phyloP scores from a whole-genome alignment of 1,140 invertebrate species.

The Cyclina sinensis region DNA sequence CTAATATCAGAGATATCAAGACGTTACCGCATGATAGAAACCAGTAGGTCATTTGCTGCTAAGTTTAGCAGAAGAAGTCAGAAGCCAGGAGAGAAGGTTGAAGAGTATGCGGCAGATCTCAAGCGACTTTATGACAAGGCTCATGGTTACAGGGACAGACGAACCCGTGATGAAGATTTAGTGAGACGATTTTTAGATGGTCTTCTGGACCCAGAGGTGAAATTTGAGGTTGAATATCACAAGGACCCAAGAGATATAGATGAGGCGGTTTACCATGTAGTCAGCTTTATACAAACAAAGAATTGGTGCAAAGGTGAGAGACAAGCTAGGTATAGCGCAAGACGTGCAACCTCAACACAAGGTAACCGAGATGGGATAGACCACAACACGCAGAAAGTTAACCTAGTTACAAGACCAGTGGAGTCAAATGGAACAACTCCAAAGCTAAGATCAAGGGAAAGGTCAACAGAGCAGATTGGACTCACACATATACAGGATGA shows the following conservation, averaged over 20 bases:
- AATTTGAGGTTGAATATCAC: constrained; percentile 42
- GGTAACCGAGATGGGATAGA: not conserved
- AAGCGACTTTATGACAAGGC: constrained; percentile 50
- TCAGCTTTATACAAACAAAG: constrained; percentile 6
- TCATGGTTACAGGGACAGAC: constrained; percentile 15
- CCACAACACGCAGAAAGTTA: not conserved
- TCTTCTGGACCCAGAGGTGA: not conserved
- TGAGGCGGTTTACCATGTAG: constrained; percentile 50
- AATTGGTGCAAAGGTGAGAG: not conserved
- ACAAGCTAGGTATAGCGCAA: not conserved
- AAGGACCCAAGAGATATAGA: constrained; percentile 26
- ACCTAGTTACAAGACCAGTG: not conserved
- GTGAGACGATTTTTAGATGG: constrained; percentile 42
- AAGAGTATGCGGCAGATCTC: constrained; percentile 39
- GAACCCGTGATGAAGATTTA: constrained; percentile 17
- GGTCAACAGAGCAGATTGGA: not conserved
- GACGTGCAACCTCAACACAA: no score
- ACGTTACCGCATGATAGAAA: constrained; percentile 23
- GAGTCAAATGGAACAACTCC: no score
- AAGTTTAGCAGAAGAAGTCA: constrained; percentile 40
- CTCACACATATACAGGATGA: not conserved
- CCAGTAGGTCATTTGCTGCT: constrained; percentile 26
- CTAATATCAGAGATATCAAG: not conserved
- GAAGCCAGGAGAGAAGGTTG: not conserved
- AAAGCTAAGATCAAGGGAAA: not conserved